Conservation (phyloP, 2,797 vertebrate species). For the Esox masquinongy region DNA sequence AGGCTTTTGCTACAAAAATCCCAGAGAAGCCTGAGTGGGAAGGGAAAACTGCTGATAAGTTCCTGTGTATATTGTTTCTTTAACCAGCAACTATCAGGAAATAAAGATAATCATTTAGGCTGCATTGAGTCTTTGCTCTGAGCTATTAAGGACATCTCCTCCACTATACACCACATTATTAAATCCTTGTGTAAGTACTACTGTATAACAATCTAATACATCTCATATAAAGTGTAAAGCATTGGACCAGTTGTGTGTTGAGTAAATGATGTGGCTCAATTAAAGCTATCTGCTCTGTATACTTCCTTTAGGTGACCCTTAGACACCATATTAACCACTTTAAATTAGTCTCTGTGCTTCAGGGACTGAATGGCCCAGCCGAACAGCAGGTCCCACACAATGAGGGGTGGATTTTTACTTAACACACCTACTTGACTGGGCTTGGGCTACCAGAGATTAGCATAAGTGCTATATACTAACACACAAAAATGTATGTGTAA, state of each 20-base stretch:
- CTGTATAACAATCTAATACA: no score
- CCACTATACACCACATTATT: no score
- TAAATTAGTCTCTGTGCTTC: constrained; percentile 61
- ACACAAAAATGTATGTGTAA: neutral
- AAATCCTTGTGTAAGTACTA: neutral
- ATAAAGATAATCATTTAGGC: no score
- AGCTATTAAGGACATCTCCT: no score
- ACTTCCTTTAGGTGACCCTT: constrained; percentile 68
- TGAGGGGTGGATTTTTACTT: constrained; percentile 15
- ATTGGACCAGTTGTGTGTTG: constrained; percentile 30
- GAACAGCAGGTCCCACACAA: constrained; percentile 56
- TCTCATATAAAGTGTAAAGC: constrained; percentile 13
- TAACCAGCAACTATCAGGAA: no score
- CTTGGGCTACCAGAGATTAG: neutral
- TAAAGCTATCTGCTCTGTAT: constrained; percentile 69
- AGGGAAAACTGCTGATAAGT: no score
- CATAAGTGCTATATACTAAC: neutral
- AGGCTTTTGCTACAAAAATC: no score
- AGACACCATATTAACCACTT: constrained; percentile 75
- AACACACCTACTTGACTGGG: neutral
- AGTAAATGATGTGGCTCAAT: constrained; percentile 52
- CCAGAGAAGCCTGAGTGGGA: no score
- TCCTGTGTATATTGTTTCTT: no score
- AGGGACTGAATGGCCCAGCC: constrained; percentile 36
- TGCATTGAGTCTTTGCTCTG: no score